Percentiles rank a stretch among this genome's conserved stretches.
These are phyloP conservation scores for Dendropsophus ebraccatus DNA, from an alignment of 2,113 vertebrate genomes.

Conservation along the genomic window DNA sequence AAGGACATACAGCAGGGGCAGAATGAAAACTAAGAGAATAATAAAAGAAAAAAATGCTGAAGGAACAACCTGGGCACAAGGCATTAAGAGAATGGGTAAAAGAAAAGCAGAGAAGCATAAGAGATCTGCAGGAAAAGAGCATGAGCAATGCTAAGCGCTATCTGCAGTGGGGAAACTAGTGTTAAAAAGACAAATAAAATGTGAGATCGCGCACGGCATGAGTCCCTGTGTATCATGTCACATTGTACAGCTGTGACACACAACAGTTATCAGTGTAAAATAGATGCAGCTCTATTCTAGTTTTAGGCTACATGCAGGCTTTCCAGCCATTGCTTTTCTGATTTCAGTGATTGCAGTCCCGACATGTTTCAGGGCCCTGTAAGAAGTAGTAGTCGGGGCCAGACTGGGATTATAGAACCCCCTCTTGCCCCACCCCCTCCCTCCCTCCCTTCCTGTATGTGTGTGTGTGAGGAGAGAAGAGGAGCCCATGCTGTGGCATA, in stretches of 20 bases:
- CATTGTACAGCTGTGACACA: constrained; percentile 9
- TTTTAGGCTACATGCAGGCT: background rate
- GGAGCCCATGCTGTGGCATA: no score
- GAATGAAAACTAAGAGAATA: background rate
- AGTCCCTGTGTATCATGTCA: background rate
- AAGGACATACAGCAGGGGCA: background rate
- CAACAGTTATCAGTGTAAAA: background rate
- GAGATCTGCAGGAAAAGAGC: background rate
- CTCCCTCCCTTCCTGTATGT: no score
- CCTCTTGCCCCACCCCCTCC: no score
- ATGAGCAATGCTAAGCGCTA: background rate
- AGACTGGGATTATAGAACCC: no score
- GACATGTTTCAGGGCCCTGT: background rate
- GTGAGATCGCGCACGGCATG: background rate
- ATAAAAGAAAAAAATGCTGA: background rate
- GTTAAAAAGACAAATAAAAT: constrained; percentile 6
- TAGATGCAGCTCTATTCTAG: background rate
- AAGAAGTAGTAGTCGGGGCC: background rate
- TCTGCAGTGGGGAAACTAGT: background rate
- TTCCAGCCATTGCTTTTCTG: background rate
- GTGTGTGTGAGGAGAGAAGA: no score
- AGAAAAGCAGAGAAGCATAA: background rate
- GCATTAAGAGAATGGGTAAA: background rate
- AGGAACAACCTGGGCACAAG: background rate
- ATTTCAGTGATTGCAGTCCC: background rate